Percentiles rank a stretch among this genome's conserved stretches.
phyloP scores from a whole-genome alignment of 2,888 invertebrate species.

The Phoronis australis region DNA sequence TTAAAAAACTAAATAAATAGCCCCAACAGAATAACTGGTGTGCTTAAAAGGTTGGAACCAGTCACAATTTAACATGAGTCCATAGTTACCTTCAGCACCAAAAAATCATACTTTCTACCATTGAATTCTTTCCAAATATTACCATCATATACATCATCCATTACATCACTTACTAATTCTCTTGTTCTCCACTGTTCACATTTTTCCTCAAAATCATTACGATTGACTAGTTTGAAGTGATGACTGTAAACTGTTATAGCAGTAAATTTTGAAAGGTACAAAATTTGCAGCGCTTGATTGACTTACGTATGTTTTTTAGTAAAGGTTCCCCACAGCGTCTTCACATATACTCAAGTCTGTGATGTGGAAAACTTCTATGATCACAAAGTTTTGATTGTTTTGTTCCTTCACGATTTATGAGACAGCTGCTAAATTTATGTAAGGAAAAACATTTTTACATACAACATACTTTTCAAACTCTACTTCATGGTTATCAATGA shows the following conservation, averaged over 20 bases:
- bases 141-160: conserved; percentile 10
- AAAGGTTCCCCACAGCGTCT: conserved; percentile 5
- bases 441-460: background rate
- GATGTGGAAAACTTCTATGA: background rate
- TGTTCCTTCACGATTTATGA: background rate
- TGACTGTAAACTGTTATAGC: conserved; percentile 4
- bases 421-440: background rate
- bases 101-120: conserved; percentile 1
- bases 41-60: conserved; percentile 12
- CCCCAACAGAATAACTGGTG: conserved; percentile 7
- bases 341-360: background rate
- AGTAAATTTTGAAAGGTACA: conserved; percentile 7
- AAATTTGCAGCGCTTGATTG: background rate
- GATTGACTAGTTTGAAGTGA: conserved; percentile 4
- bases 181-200: conserved; percentile 9
- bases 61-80: conserved; percentile 8
- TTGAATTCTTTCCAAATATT: conserved; percentile 5
- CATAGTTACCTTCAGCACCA: conserved; percentile 2
- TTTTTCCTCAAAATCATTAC: conserved; percentile 4
- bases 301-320: background rate
- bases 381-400: background rate
- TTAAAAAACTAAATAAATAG: conserved; percentile 4
- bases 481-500: background rate
- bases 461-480: background rate
- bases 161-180: background rate